Evolutionary conservation across 2,113 vertebrate genomes (phyloP).

Genomic region (Rhegmatorhina hoffmannsi): DNA sequence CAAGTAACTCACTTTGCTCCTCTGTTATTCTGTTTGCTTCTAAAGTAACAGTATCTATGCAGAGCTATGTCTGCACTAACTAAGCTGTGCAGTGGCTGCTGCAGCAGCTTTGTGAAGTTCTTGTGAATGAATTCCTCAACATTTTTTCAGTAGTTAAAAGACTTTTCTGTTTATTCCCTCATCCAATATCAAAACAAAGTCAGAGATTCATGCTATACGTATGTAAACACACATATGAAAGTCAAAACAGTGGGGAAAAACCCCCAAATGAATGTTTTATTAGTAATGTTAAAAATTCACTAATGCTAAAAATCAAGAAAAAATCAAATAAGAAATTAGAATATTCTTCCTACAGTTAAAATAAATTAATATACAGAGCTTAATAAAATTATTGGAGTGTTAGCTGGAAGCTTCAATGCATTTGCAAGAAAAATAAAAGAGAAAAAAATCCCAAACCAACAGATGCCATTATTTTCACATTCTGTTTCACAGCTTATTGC

Average conservation of each 20-base stretch:
- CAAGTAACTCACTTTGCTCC: background rate
- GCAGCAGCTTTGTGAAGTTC: background rate
- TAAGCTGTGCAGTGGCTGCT: background rate
- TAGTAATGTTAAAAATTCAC: background rate
- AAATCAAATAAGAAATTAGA: background rate
- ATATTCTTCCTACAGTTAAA: background rate
- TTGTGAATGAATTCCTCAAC: background rate
- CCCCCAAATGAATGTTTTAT: background rate
- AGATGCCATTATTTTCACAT: background rate
- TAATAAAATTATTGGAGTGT: background rate
- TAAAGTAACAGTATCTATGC: background rate
- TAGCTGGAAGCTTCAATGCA: background rate
- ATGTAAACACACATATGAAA: background rate
- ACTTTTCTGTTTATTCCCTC: background rate
- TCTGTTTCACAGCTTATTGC: background rate
- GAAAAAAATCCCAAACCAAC: background rate
- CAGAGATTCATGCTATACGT: rapidly evolving
- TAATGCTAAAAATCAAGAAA: background rate
- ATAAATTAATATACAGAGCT: background rate
- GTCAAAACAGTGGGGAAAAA: background rate
- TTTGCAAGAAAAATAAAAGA: background rate
- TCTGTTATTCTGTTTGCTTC: background rate
- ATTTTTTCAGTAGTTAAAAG: background rate
- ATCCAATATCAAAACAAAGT: background rate
- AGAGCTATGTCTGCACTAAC: background rate